Evolutionary conservation across 1,140 invertebrate species (phyloP), one percentile per base, ranked within the genome.

Genomic region (Harlomillsia oculata): DNA sequence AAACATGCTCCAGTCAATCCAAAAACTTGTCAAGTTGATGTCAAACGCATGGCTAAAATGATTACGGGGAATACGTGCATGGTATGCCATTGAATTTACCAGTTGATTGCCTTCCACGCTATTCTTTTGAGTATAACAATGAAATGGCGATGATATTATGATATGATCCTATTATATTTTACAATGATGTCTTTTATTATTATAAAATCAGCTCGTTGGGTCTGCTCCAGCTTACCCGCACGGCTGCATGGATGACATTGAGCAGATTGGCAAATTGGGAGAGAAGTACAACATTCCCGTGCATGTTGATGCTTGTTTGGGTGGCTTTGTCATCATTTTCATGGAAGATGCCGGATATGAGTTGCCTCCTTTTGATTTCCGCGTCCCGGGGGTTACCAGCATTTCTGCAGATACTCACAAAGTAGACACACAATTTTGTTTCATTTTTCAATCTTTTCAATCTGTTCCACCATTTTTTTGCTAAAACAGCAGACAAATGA

Each of bases 401-500:
- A 97, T 99, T 62, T 97, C 93, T 0, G 91, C 89, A 23, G 96
- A 99, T 71, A 97, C 95, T 0, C 96, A 99, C 68, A 99, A 99
- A n/a, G n/a, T n/a, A n/a, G n/a, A n/a, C n/a, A n/a, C n/a, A n/a
- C n/a, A n/a, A n/a, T n/a, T n/a, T n/a, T n/a, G n/a, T n/a, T n/a
- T n/a, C n/a, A n/a, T n/a, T n/a, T n/a, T n/a, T n/a, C n/a, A n/a
- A n/a, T n/a, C n/a, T n/a, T n/a, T n/a, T n/a, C n/a, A n/a, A n/a
- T n/a, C n/a, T n/a, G n/a, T n/a, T n/a, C n/a, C n/a, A n/a, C n/a
- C n/a, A n/a, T n/a, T n/a, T n/a, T n/a, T n/a, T n/a, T n/a, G n/a
- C n/a, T n/a, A n/a, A n/a, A n/a, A n/a, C n/a, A n/a, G n/a, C n/a
- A n/a, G n/a, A n/a, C n/a, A n/a, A n/a, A n/a, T n/a, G n/a, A n/a